A percentile compares a stretch with the other conserved stretches of the same genome.
phyloP scores from a whole-genome alignment of 2,888 invertebrate genomes.

The Hyles lineata region DNA sequence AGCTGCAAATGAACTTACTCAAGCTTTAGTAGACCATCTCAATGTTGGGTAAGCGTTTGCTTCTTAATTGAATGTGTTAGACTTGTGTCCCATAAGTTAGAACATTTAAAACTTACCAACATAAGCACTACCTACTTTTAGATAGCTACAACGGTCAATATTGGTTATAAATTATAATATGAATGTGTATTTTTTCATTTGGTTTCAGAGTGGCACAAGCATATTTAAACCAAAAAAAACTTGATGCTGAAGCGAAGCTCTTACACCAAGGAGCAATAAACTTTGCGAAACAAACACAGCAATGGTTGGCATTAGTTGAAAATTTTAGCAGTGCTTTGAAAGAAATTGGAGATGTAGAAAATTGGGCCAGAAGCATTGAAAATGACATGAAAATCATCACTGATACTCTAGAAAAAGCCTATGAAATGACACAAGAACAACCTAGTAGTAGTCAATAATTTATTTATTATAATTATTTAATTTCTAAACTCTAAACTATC shows the following conservation, averaged over 20 bases:
- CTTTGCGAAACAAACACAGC: slow-evolving; percentile 98
- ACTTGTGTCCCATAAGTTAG: too few relatives aligned
- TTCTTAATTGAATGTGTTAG: background rate
- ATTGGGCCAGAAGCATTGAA: slow-evolving; percentile 99
- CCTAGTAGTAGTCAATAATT: slow-evolving; percentile 56
- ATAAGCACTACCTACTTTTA: too few relatives aligned
- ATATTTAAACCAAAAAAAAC: slow-evolving; percentile 98
- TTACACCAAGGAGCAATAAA: slow-evolving; percentile 96
- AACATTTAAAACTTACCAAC: too few relatives aligned
- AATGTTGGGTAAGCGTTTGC: slow-evolving; percentile 94
- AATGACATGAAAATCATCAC: slow-evolving; percentile 97
- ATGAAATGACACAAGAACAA: slow-evolving; percentile 87
- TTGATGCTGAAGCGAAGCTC: slow-evolving; percentile 98
- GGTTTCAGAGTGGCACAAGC: slow-evolving; percentile 96
- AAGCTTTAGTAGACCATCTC: slow-evolving; percentile 97
- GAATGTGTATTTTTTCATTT: slow-evolving; percentile 12
- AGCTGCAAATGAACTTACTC: slow-evolving; percentile 96
- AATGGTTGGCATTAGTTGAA: slow-evolving; percentile 97
- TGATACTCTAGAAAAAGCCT: slow-evolving; percentile 96
- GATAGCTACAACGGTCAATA: too few relatives aligned
- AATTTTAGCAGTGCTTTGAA: slow-evolving; percentile 94
- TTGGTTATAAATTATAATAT: background rate
- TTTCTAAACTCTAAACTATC: background rate
- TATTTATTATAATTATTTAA: slow-evolving; percentile 38
- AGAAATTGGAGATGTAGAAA: slow-evolving; percentile 99